A percentile compares a stretch with the other conserved stretches of the same genome.
phyloP scores from a whole-genome alignment of 2,888 invertebrate species.

The Anticlea derivata region DNA sequence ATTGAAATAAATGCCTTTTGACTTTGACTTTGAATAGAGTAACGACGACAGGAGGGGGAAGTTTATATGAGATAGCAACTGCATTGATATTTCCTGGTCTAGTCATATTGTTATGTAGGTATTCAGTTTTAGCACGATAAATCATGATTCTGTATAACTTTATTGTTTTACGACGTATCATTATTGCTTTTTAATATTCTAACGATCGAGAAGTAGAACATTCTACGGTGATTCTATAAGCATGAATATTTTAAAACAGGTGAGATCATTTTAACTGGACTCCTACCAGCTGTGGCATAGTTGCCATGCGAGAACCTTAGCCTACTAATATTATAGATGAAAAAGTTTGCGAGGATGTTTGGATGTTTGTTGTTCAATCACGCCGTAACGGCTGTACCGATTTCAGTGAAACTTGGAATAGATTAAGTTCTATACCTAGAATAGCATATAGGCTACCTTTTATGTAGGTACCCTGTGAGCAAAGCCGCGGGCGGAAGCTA shows the following conservation, averaged over 20 bases:
- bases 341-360: too few relatives aligned
- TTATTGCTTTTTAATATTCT: conserved; percentile 7
- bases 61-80: conserved; percentile 2
- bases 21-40: too few relatives aligned
- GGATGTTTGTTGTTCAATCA: too few relatives aligned
- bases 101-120: not conserved
- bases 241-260: conserved; percentile 1
- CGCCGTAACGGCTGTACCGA: too few relatives aligned
- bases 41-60: not conserved
- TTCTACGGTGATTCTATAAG: not conserved
- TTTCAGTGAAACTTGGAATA: too few relatives aligned
- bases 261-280: not conserved
- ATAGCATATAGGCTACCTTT: too few relatives aligned
- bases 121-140: conserved; percentile 21
- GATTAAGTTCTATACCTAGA: too few relatives aligned
- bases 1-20: not conserved
- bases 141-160: conserved; percentile 26
- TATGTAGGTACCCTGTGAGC: too few relatives aligned
- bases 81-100: conserved; percentile 19
- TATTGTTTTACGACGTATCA: conserved; percentile 18
- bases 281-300: too few relatives aligned
- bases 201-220: conserved; percentile 6
- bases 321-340: too few relatives aligned
- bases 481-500: too few relatives aligned
- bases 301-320: too few relatives aligned